Conservation (phyloP, 2,888 invertebrate genomes). For the Hymenopus coronatus region DNA sequence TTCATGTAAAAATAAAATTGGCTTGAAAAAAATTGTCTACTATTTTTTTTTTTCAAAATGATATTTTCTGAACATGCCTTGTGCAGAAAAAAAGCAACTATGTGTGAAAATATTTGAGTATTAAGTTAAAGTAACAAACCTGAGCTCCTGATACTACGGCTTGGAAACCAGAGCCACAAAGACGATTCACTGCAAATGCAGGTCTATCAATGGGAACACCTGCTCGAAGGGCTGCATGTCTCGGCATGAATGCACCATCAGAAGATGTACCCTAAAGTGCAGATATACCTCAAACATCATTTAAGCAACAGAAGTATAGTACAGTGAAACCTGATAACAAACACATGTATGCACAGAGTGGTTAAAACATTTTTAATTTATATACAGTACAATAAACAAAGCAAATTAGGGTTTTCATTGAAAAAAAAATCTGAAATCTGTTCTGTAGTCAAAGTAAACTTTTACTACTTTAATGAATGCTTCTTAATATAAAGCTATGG, state of each 20-base stretch:
- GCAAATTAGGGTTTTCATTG: too few relatives aligned
- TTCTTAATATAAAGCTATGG: too few relatives aligned
- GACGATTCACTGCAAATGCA: slow-evolving; percentile 83
- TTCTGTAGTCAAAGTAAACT: too few relatives aligned
- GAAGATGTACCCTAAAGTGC: slow-evolving; percentile 64
- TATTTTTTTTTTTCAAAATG: too few relatives aligned
- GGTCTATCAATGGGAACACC: slow-evolving; percentile 85
- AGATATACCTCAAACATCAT: slow-evolving; percentile 14
- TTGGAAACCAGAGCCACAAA: slow-evolving; percentile 98
- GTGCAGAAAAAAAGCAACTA: not conserved
- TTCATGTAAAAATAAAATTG: too few relatives aligned
- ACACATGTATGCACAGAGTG: too few relatives aligned
- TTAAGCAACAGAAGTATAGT: not conserved
- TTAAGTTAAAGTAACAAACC: slow-evolving; percentile 50
- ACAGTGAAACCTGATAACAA: not conserved
- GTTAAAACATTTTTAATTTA: too few relatives aligned
- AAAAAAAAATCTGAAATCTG: too few relatives aligned
- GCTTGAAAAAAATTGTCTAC: not conserved
- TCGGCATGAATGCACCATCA: slow-evolving; percentile 82
- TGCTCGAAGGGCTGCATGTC: slow-evolving; percentile 81
- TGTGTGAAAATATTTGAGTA: not conserved
- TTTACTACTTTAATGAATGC: too few relatives aligned
- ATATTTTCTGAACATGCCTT: too few relatives aligned
- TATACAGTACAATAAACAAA: too few relatives aligned
- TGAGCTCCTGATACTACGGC: slow-evolving; percentile 87